phyloP scores from a whole-genome alignment of 2,888 invertebrate species.

The Drosophila mulleri region DNA sequence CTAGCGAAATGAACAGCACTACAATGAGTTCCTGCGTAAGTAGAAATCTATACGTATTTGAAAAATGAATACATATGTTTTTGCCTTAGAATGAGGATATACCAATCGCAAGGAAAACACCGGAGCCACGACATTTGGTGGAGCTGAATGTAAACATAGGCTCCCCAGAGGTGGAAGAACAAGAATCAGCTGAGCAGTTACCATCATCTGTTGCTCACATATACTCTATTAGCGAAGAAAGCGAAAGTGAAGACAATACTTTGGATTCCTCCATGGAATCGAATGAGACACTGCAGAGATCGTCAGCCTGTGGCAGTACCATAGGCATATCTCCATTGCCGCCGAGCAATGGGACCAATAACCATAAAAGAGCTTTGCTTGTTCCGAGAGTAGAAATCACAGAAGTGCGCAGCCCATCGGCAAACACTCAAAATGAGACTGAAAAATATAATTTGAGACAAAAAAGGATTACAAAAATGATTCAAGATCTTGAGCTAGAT shows the following conservation, averaged over 20 bases:
- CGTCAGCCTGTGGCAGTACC: background rate
- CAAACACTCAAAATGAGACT: background rate
- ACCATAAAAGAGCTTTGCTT: background rate
- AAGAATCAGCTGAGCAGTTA: background rate
- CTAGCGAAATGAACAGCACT: background rate
- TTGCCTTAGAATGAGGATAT: constrained; percentile 1
- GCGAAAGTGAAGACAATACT: constrained; percentile 19
- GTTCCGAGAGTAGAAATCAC: background rate
- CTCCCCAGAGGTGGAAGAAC: constrained; percentile 15
- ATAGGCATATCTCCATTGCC: background rate
- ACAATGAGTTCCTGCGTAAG: constrained; percentile 18
- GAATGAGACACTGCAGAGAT: background rate
- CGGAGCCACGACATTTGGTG: constrained; percentile 34
- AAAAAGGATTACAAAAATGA: background rate
- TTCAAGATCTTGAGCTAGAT: background rate
- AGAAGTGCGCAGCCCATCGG: background rate
- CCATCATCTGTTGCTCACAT: background rate
- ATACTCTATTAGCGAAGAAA: constrained; percentile 40
- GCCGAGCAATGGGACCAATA: constrained; percentile 17
- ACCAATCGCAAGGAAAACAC: constrained; percentile 6
- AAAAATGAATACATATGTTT: background rate
- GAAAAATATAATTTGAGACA: constrained; percentile 1
- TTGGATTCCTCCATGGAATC: background rate
- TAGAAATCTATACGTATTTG: background rate
- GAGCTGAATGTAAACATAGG: constrained; percentile 14